These are phyloP conservation scores for Noctua janthe DNA, from an alignment of 2,888 invertebrate genomes.

Conservation along the genomic window DNA sequence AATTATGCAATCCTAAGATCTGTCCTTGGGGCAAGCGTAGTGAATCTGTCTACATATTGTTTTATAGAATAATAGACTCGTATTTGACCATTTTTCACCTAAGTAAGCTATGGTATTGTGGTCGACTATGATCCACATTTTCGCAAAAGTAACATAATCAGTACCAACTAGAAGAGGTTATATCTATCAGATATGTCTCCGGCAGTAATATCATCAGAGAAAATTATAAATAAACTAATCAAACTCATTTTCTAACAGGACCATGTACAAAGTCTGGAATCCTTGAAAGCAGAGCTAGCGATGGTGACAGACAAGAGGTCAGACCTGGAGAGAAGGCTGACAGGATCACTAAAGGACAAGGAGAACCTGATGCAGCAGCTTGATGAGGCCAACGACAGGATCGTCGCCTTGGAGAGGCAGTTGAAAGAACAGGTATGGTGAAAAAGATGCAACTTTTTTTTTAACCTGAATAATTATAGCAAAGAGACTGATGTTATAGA, in stretches of 20 bases:
- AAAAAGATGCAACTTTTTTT: not conserved
- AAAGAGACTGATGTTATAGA: not conserved
- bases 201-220: not conserved
- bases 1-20: constrained; percentile 3
- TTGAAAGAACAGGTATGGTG: constrained; percentile 93
- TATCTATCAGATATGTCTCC: not conserved
- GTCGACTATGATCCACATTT: not conserved
- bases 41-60: constrained; percentile 11
- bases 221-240: not conserved
- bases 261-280: constrained; percentile 96
- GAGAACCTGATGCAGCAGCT: constrained; percentile 94
- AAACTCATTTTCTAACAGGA: constrained; percentile 90
- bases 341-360: constrained; percentile 94
- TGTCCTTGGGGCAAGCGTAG: not conserved
- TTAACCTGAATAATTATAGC: not conserved
- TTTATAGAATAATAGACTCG: not conserved
- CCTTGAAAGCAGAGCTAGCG: constrained; percentile 96
- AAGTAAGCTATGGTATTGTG: not conserved
- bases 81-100: not conserved
- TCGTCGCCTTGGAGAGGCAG: constrained; percentile 95
- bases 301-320: constrained; percentile 95
- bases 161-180: too few species aligned
- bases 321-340: constrained; percentile 95
- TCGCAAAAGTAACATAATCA: too few species aligned
- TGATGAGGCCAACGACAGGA: constrained; percentile 97